Percentiles rank a stretch among this genome's conserved stretches.
Conservation (phyloP, 2,888 invertebrate genomes). For the Sinodicranocentrus sp. region DNA sequence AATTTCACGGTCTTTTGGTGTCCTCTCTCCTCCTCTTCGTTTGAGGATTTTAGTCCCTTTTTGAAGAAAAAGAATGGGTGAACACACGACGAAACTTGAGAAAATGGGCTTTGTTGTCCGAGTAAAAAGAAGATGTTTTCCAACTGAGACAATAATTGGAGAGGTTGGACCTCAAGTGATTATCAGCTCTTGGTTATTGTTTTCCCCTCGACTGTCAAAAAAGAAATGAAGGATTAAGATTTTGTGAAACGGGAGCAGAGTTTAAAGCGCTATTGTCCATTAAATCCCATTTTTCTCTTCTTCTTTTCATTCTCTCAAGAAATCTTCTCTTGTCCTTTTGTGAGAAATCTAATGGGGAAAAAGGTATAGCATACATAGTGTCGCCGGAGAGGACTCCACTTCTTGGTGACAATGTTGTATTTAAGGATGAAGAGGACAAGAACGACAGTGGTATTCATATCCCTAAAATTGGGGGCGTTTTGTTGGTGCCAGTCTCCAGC, state of each 20-base stretch:
- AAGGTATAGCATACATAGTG: no score
- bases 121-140: background rate
- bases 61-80: background rate
- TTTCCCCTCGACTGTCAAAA: conserved; percentile 10
- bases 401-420: background rate
- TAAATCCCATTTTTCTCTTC: no score
- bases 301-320: no score
- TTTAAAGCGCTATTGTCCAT: no score
- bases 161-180: conserved; percentile 9
- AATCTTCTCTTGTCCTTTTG: no score
- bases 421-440: background rate
- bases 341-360: no score
- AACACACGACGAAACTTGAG: conserved; percentile 5
- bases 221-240: conserved; percentile 8
- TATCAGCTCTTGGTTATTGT: background rate
- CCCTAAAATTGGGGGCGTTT: conserved; percentile 75
- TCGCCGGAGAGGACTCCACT: conserved; percentile 50
- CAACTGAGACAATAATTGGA: background rate
- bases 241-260: conserved; percentile 8
- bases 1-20: conserved; percentile 65
- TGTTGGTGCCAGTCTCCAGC: conserved; percentile 77
- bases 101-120: background rate
- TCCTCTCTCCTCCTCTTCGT: no score
- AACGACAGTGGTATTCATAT: conserved; percentile 12
- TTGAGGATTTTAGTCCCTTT: no score